These are phyloP conservation scores for Ciconia stormi DNA, from an alignment of 2,113 vertebrate species.

Conservation along the genomic window DNA sequence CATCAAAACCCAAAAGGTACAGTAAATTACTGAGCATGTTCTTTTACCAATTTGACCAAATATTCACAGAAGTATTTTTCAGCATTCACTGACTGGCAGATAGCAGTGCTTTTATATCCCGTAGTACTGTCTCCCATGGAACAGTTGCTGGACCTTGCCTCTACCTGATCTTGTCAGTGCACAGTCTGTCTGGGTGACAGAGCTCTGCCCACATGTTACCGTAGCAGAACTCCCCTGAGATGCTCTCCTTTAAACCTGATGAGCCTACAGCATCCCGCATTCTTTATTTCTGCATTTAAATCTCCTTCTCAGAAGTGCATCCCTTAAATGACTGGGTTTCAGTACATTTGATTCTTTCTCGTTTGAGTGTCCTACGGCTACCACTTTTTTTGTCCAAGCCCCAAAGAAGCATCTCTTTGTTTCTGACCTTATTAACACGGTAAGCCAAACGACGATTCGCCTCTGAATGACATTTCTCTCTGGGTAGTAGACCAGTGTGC, in stretches of 20 bases:
- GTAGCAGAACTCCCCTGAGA: background rate
- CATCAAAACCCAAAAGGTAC: background rate
- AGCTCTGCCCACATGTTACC: background rate
- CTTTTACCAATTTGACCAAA: background rate
- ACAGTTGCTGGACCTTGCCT: background rate
- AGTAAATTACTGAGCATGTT: background rate
- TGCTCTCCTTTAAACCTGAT: background rate
- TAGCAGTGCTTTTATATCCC: background rate
- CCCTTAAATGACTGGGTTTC: background rate
- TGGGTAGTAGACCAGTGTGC: too few relatives aligned
- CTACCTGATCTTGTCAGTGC: background rate
- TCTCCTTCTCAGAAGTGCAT: background rate
- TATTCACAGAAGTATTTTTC: background rate
- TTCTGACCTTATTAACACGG: background rate
- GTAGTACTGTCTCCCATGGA: background rate
- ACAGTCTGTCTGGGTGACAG: background rate
- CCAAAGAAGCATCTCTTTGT: background rate
- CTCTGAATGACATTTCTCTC: background rate
- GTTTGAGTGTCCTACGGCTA: background rate
- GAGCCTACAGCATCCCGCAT: background rate
- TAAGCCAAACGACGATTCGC: rapidly evolving
- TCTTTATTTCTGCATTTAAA: background rate
- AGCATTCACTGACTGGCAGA: background rate
- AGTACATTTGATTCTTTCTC: background rate
- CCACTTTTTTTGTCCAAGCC: background rate